Percentiles rank a stretch among this genome's conserved stretches.
Evolutionary conservation across 1,140 invertebrate species (phyloP).

Genomic region (Drosophila nigromelanica): DNA sequence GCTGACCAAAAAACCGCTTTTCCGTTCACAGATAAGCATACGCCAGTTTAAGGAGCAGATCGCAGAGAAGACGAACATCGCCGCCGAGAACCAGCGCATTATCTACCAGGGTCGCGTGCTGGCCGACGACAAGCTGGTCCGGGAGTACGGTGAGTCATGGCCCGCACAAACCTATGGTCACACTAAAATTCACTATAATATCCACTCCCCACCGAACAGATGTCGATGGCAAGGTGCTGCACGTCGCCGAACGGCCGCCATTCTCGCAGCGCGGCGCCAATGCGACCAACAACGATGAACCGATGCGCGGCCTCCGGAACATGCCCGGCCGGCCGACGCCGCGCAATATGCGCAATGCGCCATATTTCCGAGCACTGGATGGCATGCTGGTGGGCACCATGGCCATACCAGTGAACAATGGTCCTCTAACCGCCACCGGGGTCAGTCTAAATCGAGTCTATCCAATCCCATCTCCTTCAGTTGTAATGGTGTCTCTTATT

Average conservation of each 20-base stretch:
- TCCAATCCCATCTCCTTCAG: too few relatives aligned
- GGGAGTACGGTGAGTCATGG: conserved; percentile 91
- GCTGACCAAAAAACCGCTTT: conserved; percentile 22
- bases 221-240: conserved; percentile 96
- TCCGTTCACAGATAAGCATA: conserved; percentile 89
- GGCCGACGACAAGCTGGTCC: conserved; percentile 94
- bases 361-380: conserved; percentile 77
- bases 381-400: conserved; percentile 86
- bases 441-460: conserved; percentile 35
- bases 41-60: conserved; percentile 94
- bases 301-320: conserved; percentile 70
- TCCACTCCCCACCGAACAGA: conserved; percentile 85
- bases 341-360: conserved; percentile 75
- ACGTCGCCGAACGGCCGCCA: conserved; percentile 95
- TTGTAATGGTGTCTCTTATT: neutral
- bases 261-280: conserved; percentile 80
- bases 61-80: conserved; percentile 89
- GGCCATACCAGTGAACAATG: conserved; percentile 84
- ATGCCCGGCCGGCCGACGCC: conserved; percentile 67
- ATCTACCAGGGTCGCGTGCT: conserved; percentile 97
- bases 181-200: neutral
- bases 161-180: conserved; percentile 17
- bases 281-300: conserved; percentile 80
- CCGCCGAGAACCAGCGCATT: conserved; percentile 92
- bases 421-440: conserved; percentile 39